Evolutionary conservation across 92 coral and sea anemone genomes (phyloP), one percentile per base, ranked within the genome.

Genomic region (Blastomussa wellsi): DNA sequence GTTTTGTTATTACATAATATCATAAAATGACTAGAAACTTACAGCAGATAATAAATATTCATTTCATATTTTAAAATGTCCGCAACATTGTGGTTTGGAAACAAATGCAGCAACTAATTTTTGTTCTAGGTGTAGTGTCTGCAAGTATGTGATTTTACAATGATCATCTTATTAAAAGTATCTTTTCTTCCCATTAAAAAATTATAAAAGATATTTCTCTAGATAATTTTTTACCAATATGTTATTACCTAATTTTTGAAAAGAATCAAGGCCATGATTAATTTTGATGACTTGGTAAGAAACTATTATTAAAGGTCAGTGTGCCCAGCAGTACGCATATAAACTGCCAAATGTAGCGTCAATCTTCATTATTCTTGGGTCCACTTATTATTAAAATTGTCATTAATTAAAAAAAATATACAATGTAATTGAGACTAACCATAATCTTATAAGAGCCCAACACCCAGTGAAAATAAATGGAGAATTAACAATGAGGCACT

Each of bases 381-480:
- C 7, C 3, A 39, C 7, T 39, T 39, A 39, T 39, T 39, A 39
- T 39, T 39, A 39, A 3, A 3, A 41, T 41, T 3, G 7, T 41
- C 4, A 41, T 41, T 41, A 41, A 0, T 44, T 6, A 3, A 44
- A 44, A 44, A 44, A 0, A 10, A 62, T 26, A 62, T 28, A 28
- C 28, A 8, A 47, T 42, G 1, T 44, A 28, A 37, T 47, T 22
- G 17, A 24, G 19, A 39, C 98, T 83, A 60, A 96, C 98, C 98
- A 96, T 47, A 94, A 88, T 73, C 95, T 89, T 42, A 96, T 96
- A 15, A 92, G 83, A 5, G 97, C 85, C 98, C 98, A 96, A 86
- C 98, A 96, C 5, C 98, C 98, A n/a, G 91, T 86, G 83, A 96
- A 96, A 70, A 96, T 82, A 28, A 96, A 70, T 2, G 98, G 97